Conservation (phyloP, 2,113 vertebrate species). For the pig (Sus scrofa) region DNA sequence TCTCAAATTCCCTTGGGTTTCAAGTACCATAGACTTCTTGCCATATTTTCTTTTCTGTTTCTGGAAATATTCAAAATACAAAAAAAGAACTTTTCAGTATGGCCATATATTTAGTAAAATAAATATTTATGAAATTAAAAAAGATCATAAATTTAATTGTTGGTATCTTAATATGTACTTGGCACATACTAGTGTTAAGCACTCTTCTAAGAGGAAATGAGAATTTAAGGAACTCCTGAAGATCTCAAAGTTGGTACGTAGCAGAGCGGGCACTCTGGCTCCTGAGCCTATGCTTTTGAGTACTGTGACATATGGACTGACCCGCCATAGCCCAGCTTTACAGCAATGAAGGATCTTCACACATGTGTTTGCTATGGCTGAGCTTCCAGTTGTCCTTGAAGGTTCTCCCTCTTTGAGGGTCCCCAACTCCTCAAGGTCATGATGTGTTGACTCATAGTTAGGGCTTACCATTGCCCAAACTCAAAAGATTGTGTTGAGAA, state of each 20-base stretch:
- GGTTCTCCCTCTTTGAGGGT: neutral
- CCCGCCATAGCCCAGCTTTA: neutral
- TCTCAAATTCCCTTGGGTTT: neutral
- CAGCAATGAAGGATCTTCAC: neutral
- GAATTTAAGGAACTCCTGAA: neutral
- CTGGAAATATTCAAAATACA: neutral
- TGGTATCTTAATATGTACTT: neutral
- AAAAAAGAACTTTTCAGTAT: neutral
- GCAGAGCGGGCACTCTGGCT: neutral
- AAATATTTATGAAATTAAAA: neutral
- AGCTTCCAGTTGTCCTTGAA: neutral
- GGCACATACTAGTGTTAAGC: neutral
- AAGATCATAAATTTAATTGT: neutral
- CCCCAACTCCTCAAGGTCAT: neutral
- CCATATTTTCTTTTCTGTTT: neutral
- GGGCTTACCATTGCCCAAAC: neutral
- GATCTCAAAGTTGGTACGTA: neutral
- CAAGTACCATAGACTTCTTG: neutral
- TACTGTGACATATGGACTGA: neutral
- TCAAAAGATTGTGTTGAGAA: neutral
- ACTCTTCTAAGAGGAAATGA: constrained; percentile 7
- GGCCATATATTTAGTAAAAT: neutral
- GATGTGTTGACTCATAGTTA: neutral
- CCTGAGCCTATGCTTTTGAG: neutral
- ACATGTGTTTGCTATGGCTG: neutral